A percentile compares a stretch with the other conserved stretches of the same genome.
Conservation (phyloP, 2,113 vertebrate genomes). For the Mormoops blainvillei region DNA sequence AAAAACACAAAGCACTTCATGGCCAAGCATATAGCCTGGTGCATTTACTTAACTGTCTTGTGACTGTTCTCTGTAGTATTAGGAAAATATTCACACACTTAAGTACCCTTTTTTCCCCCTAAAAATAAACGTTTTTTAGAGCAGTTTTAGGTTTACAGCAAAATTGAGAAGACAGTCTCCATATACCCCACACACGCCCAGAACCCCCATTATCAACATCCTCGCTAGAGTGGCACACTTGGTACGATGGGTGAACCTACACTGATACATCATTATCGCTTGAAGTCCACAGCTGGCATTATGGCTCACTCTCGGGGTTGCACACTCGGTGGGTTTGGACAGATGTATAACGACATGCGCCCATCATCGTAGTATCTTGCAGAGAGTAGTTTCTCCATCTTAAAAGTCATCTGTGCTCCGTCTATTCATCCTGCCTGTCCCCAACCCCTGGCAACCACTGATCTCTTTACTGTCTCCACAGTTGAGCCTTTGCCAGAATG, state of each 20-base stretch:
- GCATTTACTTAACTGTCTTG: not conserved
- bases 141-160: not conserved
- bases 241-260: rapidly evolving
- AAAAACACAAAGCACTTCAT: not conserved
- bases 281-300: rapidly evolving
- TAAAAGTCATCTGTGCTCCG: not conserved
- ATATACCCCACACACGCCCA: not conserved
- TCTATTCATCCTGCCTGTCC: not conserved
- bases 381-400: not conserved
- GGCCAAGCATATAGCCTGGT: not conserved
- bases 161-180: not conserved
- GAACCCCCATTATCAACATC: not conserved
- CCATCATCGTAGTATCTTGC: rapidly evolving
- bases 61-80: not conserved
- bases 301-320: not conserved
- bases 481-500: not conserved
- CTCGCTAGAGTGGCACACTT: not conserved
- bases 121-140: not conserved
- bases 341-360: not conserved
- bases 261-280: rapidly evolving
- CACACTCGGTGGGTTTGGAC: not conserved
- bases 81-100: not conserved
- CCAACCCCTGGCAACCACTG: not conserved
- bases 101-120: not conserved
- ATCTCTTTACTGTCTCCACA: not conserved